Percentiles rank a stretch among this genome's conserved stretches.
Conservation (phyloP, 2,797 vertebrate genomes). For the Scolopax bukidnonensis region DNA sequence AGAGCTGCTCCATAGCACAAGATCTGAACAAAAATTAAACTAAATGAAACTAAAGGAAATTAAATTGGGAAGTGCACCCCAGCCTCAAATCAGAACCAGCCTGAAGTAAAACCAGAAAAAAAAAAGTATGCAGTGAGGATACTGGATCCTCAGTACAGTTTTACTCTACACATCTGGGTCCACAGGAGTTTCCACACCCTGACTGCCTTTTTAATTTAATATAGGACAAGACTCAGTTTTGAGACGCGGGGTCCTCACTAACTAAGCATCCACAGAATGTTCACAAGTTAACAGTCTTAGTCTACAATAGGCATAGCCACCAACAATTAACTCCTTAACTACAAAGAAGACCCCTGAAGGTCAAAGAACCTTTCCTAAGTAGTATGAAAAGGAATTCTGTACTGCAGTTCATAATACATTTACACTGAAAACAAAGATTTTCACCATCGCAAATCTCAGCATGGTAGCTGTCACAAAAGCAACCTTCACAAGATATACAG, state of each 20-base stretch:
- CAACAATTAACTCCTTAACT: background rate
- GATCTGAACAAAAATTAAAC: background rate
- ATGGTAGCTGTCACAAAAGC: background rate
- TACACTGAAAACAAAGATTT: background rate
- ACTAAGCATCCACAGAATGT: background rate
- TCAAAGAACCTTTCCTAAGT: background rate
- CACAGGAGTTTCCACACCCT: background rate
- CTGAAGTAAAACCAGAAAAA: background rate
- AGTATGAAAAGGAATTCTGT: background rate
- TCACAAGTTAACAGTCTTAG: background rate
- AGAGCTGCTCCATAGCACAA: accelerated
- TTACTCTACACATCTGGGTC: background rate
- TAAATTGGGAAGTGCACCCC: background rate
- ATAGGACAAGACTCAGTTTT: accelerated
- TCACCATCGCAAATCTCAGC: background rate
- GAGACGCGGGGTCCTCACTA: background rate
- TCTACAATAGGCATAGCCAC: background rate
- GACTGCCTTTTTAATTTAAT: background rate
- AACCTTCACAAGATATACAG: background rate
- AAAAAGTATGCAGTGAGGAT: background rate
- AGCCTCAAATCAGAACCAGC: background rate
- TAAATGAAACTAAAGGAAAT: background rate
- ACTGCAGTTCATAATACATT: background rate
- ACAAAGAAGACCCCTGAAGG: background rate
- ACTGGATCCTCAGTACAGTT: background rate